Evolutionary conservation across 2,888 invertebrate species (phyloP).

Genomic region (Eledona agricola): DNA sequence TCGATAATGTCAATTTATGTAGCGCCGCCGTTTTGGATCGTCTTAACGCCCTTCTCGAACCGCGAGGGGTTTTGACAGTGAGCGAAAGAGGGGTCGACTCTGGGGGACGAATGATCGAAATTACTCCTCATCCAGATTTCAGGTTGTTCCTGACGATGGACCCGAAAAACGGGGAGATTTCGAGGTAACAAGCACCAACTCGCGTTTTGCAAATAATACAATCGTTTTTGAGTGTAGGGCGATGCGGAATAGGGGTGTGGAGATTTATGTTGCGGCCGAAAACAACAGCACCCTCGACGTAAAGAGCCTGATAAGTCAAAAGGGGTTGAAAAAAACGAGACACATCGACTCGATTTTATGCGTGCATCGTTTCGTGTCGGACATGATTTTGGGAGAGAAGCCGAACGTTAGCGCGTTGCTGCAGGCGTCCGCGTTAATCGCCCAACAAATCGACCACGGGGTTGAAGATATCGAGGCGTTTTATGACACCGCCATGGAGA

Average conservation of each 20-base stretch:
- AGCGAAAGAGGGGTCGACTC: slow-evolving; percentile 87
- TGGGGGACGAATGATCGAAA: slow-evolving; percentile 74
- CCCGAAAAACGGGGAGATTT: slow-evolving; percentile 94
- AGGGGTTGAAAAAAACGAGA: slow-evolving; percentile 57
- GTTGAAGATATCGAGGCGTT: slow-evolving; percentile 67
- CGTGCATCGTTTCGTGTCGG: slow-evolving; percentile 62
- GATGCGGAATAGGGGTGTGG: slow-evolving; percentile 98
- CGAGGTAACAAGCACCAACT: slow-evolving; percentile 66
- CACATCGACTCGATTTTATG: slow-evolving; percentile 58
- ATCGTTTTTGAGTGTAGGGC: slow-evolving; percentile 67
- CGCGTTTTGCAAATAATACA: neutral
- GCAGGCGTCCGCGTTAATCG: slow-evolving; percentile 70
- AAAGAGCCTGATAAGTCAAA: slow-evolving; percentile 64
- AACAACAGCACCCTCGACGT: slow-evolving; percentile 61
- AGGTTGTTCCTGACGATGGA: slow-evolving; percentile 95
- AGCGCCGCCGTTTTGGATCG: slow-evolving; percentile 97
- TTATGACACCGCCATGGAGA: slow-evolving; percentile 69
- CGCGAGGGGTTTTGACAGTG: slow-evolving; percentile 86
- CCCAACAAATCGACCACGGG: slow-evolving; percentile 70
- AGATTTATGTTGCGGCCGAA: slow-evolving; percentile 73
- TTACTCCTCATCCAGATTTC: slow-evolving; percentile 89
- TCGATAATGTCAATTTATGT: slow-evolving; percentile 95
- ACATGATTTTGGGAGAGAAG: slow-evolving; percentile 67
- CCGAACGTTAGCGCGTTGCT: slow-evolving; percentile 72
- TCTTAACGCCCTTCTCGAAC: slow-evolving; percentile 94